Evolutionary conservation across 2,113 vertebrate species (phyloP).

Genomic region (Cebus imitator): DNA sequence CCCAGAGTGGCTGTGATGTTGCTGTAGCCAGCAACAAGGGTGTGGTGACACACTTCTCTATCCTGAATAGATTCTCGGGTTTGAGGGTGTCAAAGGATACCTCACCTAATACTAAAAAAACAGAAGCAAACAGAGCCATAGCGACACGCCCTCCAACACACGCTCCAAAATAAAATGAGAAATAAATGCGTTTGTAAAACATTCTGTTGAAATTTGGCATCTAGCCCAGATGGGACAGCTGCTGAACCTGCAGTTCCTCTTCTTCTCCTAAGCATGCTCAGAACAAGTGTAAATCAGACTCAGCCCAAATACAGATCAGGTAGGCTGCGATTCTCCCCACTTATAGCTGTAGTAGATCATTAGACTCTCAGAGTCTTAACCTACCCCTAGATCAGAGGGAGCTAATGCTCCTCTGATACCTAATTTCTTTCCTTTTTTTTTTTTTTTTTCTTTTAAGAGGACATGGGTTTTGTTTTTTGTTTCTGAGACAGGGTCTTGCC

Average conservation of each 20-base stretch:
- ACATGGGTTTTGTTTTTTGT: too few species aligned
- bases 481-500: too few species aligned
- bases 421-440: too few species aligned
- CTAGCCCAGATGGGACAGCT: background rate
- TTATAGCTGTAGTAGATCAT: background rate
- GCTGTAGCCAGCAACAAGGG: background rate
- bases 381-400: background rate
- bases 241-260: background rate
- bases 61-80: fast-evolving
- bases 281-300: background rate
- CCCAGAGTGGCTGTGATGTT: background rate
- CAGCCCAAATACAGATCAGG: background rate
- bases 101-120: background rate
- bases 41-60: too few species aligned
- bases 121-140: too few species aligned
- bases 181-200: background rate
- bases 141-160: fast-evolving
- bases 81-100: background rate
- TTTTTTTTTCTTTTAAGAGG: too few species aligned
- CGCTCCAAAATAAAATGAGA: background rate
- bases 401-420: too few species aligned
- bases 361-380: background rate
- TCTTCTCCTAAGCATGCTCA: background rate
- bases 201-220: too few species aligned
- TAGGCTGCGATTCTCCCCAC: too few species aligned